Base-by-base conservation (phyloP, 1,140 invertebrate genomes). In the Contarinia nasturtii region DNA sequence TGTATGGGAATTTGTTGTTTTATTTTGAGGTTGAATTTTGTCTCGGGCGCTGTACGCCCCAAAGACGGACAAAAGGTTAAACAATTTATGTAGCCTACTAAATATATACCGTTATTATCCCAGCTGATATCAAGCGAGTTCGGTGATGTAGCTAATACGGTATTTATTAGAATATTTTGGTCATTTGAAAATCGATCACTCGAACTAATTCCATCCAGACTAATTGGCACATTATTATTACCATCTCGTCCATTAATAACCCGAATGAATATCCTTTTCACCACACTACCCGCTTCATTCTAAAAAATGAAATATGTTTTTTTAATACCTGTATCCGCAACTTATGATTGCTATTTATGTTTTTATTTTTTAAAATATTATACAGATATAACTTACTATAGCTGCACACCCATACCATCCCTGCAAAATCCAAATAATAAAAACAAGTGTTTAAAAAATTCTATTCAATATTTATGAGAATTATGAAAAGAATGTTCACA, bases 81-180 rank as follows among this genome's bases (percentile, higher is more conserved):
- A n/a, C n/a, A n/a, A n/a, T n/a, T n/a, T n/a, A n/a, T n/a, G n/a
- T n/a, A n/a, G n/a, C n/a, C n/a, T n/a, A n/a, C n/a, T n/a, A n/a
- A n/a, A n/a, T n/a, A n/a, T n/a, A n/a, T n/a, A 27, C 63, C 36
- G 67, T 67, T 52, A 74, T 56, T 53, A 77, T 70, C 40, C 79
- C 71, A 57, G 80, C 86, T 14, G 79, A 70, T 15, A 86, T 75
- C 52, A 82, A 82, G 37, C 80, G 77, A 10, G 80, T 81, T 56
- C 83, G 2, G 86, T 65, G 44, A 71, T 64, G 49, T 72, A 67
- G 4, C 66, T 64, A 19, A 67, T 66, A 48, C 61, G 67, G 8
- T 73, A 59, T 40, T 74, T 67, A 72, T 74, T 50, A 46, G 55
- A 53, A 49, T 51, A 51, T 49, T 45, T 41, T 49, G 48, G 15